Base-by-base conservation (phyloP, 1,140 invertebrate species). In the Drosophila dunni region DNA sequence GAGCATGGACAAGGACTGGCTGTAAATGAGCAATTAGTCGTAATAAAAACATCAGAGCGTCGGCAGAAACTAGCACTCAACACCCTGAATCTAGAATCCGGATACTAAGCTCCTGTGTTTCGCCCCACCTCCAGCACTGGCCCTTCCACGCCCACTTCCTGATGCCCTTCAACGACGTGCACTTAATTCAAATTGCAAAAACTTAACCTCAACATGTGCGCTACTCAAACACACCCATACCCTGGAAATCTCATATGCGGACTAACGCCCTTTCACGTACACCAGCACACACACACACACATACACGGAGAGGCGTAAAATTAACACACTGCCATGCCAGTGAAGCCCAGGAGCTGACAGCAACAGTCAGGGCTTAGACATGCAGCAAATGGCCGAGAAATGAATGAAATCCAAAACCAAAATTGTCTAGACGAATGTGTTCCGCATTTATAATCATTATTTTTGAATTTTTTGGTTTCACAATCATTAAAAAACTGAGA, bases 111-210 rank as follows among this genome's bases (percentile, higher is more conserved):
- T 51, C 2, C 29, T 29, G 36, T 33, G 24, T 38, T 10, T 48
- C 42, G 56, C 44, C 13, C 34, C 10, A 8, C 33, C 33, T 5
- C 7, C 7, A 10, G 29, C 34, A 15, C 50, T 53, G 24, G 4
- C 24, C 24, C 24, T 29, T 29, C 24, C 24, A 29, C 24, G 24
- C 24, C 24, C 24, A 29, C 45, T 40, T 50, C n/a, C 46, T 9
- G 17, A 29, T 51, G 24, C 24, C 13, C 62, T 61, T 40, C 53
- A 75, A 75, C 61, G 64, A 73, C 63, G 73, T 64, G 80, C 74
- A 80, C 83, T 89, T 88, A 89, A 88, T 89, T 88, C 83, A 89
- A 88, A 88, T 88, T 72, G 79, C 84, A 70, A 81, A 82, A 79
- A 85, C 71, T 86, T 75, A 70, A 72, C 78, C 77, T 64, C 76